Base-by-base conservation (phyloP, 2,797 vertebrate species). In the Danio albolineatus region DNA sequence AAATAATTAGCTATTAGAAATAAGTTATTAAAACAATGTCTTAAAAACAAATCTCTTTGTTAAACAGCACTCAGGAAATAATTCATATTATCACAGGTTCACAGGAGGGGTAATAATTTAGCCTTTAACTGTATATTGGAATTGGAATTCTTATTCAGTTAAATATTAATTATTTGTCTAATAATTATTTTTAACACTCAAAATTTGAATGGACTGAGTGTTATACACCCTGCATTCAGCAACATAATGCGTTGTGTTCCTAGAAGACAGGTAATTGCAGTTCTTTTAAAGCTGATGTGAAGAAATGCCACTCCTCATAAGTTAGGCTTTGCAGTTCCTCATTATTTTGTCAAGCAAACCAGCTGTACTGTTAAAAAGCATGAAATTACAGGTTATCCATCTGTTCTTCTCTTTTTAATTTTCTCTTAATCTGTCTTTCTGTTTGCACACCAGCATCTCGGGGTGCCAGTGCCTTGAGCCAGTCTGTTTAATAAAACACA, bases 401-500 rank as follows among this genome's bases (percentile, higher is more conserved):
- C 49, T 28, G 61, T 36, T 78, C 6, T 38, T 41, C 0, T 5
- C 36, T 62, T 19, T 76, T n/a, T 9, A 38, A 48, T 28, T 69
- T 44, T 46, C 14, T 66, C 69, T 61, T 41, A 49, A 44, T 72
- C 66, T 83, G 85, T 83, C 85, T 66, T 79, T 10, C 57, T 79
- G 0, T 81, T 71, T 19, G 41, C 56, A 46, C 43, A 28, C 48
- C 57, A 59, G 16, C 69, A 46, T 61, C 61, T 71, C 14, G 43
- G 73, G 56, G 36, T 36, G 43, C 9, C 41, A 73, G 13, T 71
- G 17, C 53, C 19, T 59, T 19, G 7, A 13, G 51, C 38, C 13
- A 7, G 39, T 44, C 66, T 49, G 39, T 28, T 39, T n/a, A 65
- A 44, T 21, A 83, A 12, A n/a, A 65, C 57, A 44, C 21, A 54